Base-by-base conservation (phyloP, 2,113 vertebrate genomes). In the Thinocorus orbignyianus region DNA sequence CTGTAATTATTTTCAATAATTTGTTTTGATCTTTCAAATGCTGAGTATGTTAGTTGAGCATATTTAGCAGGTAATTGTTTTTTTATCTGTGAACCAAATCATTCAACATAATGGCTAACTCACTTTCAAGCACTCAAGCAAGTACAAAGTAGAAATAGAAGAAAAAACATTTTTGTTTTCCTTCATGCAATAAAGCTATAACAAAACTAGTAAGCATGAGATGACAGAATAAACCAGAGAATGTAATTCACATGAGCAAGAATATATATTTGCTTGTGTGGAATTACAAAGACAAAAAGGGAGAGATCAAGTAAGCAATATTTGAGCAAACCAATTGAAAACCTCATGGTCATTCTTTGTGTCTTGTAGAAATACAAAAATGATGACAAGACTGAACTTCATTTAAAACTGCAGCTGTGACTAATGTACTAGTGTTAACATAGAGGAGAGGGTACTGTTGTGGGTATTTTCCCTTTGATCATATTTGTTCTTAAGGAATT, bases 61-160 rank as follows among this genome's bases (percentile, higher is more conserved):
- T 35, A 73, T 10, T 52, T 69, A 41, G 6, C 10, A 69, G 30
- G 41, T 23, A 62, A 6, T 30, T 7, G 5, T 26, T 41, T 17
- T 28, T 49, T 72, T 90, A 81, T n/a, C 37, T 62, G 17, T 65
- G 30, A 93, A 62, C 7, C 2, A 42, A 81, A 58, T 10, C 3
- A 44, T 70, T 87, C 31, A 74, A 55, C 3, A 57, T 39, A 87
- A 33, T 60, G 9, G 11, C 6, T 62, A 81, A 39, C 30, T 44
- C 16, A 33, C 11, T 62, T 81, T 28, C 42, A 81, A 66, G 4
- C 14, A n/a, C 41, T 77, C 20, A 68, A 41, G 8, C 0, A 0
- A 48, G 6, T 46, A 9, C 20, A 82, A 66, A 83, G 44, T 65
- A 66, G 7, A 71, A 90, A 66, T 2, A 62, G 16, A 46, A 46